These are phyloP conservation scores for Pseudoatta argentina DNA, from an alignment of 1,140 invertebrate species.

Conservation along the genomic window DNA sequence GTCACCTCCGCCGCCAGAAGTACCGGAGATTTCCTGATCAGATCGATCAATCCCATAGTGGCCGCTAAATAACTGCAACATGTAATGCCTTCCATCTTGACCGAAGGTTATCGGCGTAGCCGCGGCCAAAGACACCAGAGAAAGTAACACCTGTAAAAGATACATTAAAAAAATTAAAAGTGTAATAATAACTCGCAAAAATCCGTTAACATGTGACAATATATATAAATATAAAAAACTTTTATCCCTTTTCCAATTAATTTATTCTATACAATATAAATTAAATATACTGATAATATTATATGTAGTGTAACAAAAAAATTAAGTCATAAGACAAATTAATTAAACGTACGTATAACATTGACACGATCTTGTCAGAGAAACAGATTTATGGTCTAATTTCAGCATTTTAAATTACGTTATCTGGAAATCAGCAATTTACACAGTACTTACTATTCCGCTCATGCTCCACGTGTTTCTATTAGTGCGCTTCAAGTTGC, in stretches of 20 bases:
- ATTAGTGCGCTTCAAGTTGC: conserved; percentile 55
- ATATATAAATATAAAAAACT: neutral
- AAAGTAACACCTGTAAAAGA: conserved; percentile 76
- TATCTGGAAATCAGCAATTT: neutral
- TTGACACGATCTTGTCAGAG: neutral
- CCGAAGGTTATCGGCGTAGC: conserved; percentile 79
- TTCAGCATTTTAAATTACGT: neutral
- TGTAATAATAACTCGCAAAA: neutral
- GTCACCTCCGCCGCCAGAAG: conserved; percentile 60
- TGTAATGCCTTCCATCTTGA: conserved; percentile 70
- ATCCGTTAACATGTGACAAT: neutral
- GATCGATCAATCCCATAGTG: conserved; percentile 78
- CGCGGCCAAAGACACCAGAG: conserved; percentile 76
- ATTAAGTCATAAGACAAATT: neutral
- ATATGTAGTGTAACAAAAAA: neutral
- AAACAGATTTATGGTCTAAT: neutral
- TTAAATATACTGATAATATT: neutral
- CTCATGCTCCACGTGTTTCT: conserved; percentile 74
- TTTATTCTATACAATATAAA: neutral
- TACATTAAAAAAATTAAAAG: neutral
- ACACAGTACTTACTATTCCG: conserved; percentile 80
- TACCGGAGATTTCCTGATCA: conserved; percentile 75
- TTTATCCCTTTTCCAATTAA: neutral
- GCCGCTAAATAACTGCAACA: conserved; percentile 68
- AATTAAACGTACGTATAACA: neutral